phyloP scores from a whole-genome alignment of 2,797 vertebrate species.

The Smutsia temminckii region DNA sequence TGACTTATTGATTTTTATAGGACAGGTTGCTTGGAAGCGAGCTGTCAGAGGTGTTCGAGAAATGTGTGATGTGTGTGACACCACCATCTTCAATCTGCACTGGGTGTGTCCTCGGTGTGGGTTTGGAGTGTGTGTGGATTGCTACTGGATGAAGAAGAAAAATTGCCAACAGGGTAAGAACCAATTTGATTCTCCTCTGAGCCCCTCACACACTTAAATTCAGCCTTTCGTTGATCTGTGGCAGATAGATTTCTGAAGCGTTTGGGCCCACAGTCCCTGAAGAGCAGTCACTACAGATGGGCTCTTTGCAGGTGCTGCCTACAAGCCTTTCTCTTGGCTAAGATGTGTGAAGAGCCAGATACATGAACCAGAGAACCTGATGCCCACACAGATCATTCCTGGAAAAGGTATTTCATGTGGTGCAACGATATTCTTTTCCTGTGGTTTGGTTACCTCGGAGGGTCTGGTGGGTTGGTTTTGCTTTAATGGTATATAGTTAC shows the following conservation, averaged over 20 bases:
- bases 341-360: constrained; percentile 88
- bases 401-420: constrained; percentile 85
- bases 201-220: background rate
- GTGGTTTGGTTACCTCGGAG: background rate
- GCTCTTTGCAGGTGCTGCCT: constrained; percentile 80
- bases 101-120: constrained; percentile 90
- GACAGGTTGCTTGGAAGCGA: constrained; percentile 88
- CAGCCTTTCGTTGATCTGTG: background rate
- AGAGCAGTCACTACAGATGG: background rate
- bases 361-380: constrained; percentile 88
- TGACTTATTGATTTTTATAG: constrained; percentile 75
- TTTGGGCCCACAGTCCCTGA: background rate
- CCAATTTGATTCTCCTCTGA: background rate
- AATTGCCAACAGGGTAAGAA: constrained; percentile 81
- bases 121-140: constrained; percentile 88
- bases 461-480: constrained; percentile 10
- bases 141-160: constrained; percentile 87
- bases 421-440: background rate
- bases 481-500: background rate
- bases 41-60: constrained; percentile 87
- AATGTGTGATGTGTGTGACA: constrained; percentile 89
- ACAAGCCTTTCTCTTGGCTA: constrained; percentile 87
- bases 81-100: constrained; percentile 89
- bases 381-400: constrained; percentile 90
- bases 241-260: constrained; percentile 7